These are phyloP conservation scores for Drosophila prostipennis DNA, from an alignment of 2,888 invertebrate genomes.

Conservation along the genomic window DNA sequence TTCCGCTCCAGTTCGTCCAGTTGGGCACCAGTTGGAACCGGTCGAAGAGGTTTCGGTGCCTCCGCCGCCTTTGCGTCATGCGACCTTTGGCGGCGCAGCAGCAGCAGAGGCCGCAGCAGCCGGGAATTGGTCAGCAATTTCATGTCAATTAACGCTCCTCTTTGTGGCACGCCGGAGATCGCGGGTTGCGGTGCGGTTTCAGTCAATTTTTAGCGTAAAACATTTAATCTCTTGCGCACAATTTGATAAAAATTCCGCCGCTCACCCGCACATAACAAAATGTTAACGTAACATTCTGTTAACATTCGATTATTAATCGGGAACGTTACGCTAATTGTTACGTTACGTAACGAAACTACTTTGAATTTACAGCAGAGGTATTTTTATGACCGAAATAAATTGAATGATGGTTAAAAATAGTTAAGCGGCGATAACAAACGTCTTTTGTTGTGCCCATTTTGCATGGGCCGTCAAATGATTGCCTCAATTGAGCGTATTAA, in stretches of 20 bases:
- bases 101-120: slow-evolving; percentile 47
- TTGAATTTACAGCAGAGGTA: slow-evolving; percentile 16
- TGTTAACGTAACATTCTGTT: slow-evolving; percentile 2
- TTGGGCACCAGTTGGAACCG: slow-evolving; percentile 55
- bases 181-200: slow-evolving; percentile 12
- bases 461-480: slow-evolving; percentile 11
- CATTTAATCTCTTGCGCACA: slow-evolving; percentile 24
- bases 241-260: slow-evolving; percentile 14
- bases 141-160: slow-evolving; percentile 61
- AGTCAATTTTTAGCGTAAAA: slow-evolving; percentile 12
- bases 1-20: slow-evolving; percentile 74
- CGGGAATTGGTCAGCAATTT: slow-evolving; percentile 58
- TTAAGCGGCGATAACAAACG: slow-evolving; percentile 17
- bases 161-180: slow-evolving; percentile 14
- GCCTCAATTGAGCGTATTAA: slow-evolving; percentile 40
- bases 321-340: not conserved
- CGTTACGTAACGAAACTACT: slow-evolving; percentile 12
- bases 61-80: slow-evolving; percentile 47
- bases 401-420: slow-evolving; percentile 28
- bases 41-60: slow-evolving; percentile 11
- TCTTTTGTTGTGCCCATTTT: slow-evolving; percentile 17
- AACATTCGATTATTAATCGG: slow-evolving; percentile 6
- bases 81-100: slow-evolving; percentile 54
- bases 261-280: slow-evolving; percentile 12
- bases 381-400: slow-evolving; percentile 33